Base-by-base conservation (phyloP, 2,888 invertebrate genomes). In the Temnothorax rugatulus region DNA sequence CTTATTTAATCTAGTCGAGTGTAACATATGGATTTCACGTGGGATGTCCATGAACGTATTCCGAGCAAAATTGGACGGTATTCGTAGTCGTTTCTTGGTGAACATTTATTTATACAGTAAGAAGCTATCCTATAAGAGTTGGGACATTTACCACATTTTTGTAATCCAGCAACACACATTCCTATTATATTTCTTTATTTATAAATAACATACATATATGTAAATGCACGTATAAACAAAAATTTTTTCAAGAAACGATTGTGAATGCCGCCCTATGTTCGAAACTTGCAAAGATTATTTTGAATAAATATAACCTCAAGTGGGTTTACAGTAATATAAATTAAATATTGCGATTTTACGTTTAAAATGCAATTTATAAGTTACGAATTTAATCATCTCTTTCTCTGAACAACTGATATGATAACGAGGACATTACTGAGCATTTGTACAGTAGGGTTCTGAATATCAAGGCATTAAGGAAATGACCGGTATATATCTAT, bases 1-100 rank as follows among this genome's bases (percentile, higher is more conserved):
- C 85, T 66, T 87, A 89, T 86, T 66, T 89, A 88, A 89, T 84
- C 87, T 88, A 89, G 88, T 86, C 84, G 82, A 88, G 54, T 86
- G 76, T 87, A 88, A 84, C 47, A 69, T 41, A 68, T 9, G 47
- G 25, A 68, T 69, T 68, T 11, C 41, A 44, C n/a, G 25, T 47
- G 44, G n/a, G 13, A 44, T 38, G 18, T 50, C 5, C 15, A 21
- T 15, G 38, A 5, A 50, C 8, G 13, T 64, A 18, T 74, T 74
- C 13, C 34, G 44, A 29, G 13, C n/a, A 44, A 74, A n/a, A 61
- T 29, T 15, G 8, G 11, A 3, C 21, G 41, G 13, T 66, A 61
- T 34, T 61, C 25, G 7, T 44, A 15, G 8, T 8, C 11, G 25
- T 66, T 44, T 44, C 64, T 44, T 3, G 38, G 0, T 41, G 8